These are phyloP conservation scores for Brachionichthys hirsutus DNA, from an alignment of 2,113 vertebrate genomes.

Conservation along the genomic window DNA sequence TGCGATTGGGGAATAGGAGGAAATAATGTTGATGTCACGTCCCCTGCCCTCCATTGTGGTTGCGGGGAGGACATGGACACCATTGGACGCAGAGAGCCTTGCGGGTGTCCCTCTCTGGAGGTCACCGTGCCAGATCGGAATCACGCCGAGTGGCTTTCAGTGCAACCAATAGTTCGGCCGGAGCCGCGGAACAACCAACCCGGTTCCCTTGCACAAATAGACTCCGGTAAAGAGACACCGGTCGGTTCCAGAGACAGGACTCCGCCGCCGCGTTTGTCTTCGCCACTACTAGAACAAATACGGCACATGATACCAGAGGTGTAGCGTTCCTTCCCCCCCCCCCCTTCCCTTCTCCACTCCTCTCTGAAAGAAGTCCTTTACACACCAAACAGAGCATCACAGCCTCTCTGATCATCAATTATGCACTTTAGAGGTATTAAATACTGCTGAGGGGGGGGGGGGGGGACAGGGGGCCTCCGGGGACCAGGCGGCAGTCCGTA, in stretches of 20 bases:
- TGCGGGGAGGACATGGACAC: constrained; percentile 54
- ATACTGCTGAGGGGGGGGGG: constrained; percentile 52
- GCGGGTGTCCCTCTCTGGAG: constrained; percentile 61
- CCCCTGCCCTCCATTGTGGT: constrained; percentile 58
- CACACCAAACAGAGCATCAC: constrained; percentile 65
- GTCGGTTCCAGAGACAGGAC: constrained; percentile 46
- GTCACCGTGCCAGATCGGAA: constrained; percentile 70
- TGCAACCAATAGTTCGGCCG: constrained; percentile 39
- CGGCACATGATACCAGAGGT: constrained; percentile 69
- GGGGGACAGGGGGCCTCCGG: constrained; percentile 57
- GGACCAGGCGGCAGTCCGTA: constrained; percentile 64
- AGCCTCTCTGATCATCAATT: constrained; percentile 79
- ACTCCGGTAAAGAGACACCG: constrained; percentile 62
- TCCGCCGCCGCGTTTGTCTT: constrained; percentile 44
- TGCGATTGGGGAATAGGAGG: constrained; percentile 41
- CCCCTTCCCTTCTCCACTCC: constrained; percentile 38
- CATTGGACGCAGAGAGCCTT: constrained; percentile 59
- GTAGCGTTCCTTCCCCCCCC: constrained; percentile 59
- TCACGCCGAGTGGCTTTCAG: constrained; percentile 63
- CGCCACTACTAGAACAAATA: constrained; percentile 58
- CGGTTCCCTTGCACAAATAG: constrained; percentile 53
- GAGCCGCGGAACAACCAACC: constrained; percentile 49
- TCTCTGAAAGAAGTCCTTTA: constrained; percentile 69
- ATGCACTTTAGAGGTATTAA: constrained; percentile 77
- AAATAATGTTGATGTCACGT: constrained; percentile 65